Evolutionary conservation across 2,888 invertebrate species (phyloP).

Genomic region (Hyalella azteca): DNA sequence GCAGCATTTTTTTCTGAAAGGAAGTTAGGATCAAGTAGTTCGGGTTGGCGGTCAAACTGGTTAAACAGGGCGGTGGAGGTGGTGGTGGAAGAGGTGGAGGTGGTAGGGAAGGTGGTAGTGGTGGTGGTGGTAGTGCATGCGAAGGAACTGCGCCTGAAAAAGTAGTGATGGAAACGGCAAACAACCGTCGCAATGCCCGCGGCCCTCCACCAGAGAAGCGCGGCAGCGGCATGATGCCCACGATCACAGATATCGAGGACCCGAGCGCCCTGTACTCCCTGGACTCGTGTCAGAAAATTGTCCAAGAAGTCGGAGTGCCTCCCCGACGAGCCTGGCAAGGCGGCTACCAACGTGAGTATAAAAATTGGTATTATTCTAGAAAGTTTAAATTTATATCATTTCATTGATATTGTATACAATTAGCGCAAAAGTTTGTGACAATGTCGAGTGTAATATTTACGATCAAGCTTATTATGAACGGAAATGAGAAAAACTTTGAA

Average conservation of each 20-base stretch:
- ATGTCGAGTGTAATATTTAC: no score
- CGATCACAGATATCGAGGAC: slow-evolving; percentile 44
- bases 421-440: background rate
- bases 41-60: slow-evolving; percentile 54
- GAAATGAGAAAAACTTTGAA: no score
- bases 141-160: slow-evolving; percentile 15
- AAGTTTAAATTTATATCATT: background rate
- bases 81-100: slow-evolving; percentile 42
- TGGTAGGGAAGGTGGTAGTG: background rate
- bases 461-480: no score
- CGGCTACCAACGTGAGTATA: slow-evolving; percentile 54
- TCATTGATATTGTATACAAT: background rate
- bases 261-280: slow-evolving; percentile 42
- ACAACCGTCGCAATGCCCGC: background rate
- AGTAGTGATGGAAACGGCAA: slow-evolving; percentile 23
- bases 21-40: no score
- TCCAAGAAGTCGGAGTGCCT: slow-evolving; percentile 47
- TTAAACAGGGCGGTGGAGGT: slow-evolving; percentile 48
- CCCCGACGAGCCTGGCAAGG: slow-evolving; percentile 52
- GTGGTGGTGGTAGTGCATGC: background rate
- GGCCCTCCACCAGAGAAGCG: slow-evolving; percentile 8
- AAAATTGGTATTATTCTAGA: no score
- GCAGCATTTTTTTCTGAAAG: background rate
- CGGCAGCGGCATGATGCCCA: background rate
- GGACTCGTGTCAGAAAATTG: slow-evolving; percentile 53